These are phyloP conservation scores for Andrena bicolor DNA, from an alignment of 2,888 invertebrate genomes.

Conservation along the genomic window DNA sequence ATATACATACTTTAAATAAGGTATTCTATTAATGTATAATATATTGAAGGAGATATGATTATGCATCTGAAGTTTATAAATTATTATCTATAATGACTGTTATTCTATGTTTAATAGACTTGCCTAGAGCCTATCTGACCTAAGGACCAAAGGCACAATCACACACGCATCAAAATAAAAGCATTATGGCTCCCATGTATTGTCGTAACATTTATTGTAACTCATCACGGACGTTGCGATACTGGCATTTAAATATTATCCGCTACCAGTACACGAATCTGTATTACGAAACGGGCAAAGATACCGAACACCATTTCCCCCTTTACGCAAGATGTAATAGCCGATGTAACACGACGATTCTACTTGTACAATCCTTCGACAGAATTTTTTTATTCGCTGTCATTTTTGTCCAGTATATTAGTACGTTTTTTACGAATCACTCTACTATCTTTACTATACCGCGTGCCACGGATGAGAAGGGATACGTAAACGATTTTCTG, in stretches of 20 bases:
- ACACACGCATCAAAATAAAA: constrained; percentile 81
- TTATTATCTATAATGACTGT: constrained; percentile 82
- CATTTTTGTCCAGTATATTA: constrained; percentile 51
- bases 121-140: constrained; percentile 84
- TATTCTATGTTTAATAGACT: constrained; percentile 83
- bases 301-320: constrained; percentile 35
- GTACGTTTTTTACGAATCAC: constrained; percentile 60
- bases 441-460: constrained; percentile 51
- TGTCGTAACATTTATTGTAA: constrained; percentile 76
- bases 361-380: constrained; percentile 42
- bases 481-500: constrained; percentile 22
- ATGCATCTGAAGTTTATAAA: constrained; percentile 84
- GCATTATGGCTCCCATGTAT: constrained; percentile 80
- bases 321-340: constrained; percentile 32
- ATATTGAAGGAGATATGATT: constrained; percentile 81
- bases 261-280: constrained; percentile 49
- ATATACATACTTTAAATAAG: constrained; percentile 73
- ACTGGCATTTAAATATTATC: constrained; percentile 72
- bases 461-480: constrained; percentile 34
- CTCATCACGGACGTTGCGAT: constrained; percentile 72
- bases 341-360: constrained; percentile 36
- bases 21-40: constrained; percentile 83
- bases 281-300: constrained; percentile 41
- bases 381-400: constrained; percentile 56
- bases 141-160: constrained; percentile 85